A percentile compares a stretch with the other conserved stretches of the same genome.
Evolutionary conservation across 2,113 vertebrate species (phyloP).

Genomic region (Nibea albiflora): DNA sequence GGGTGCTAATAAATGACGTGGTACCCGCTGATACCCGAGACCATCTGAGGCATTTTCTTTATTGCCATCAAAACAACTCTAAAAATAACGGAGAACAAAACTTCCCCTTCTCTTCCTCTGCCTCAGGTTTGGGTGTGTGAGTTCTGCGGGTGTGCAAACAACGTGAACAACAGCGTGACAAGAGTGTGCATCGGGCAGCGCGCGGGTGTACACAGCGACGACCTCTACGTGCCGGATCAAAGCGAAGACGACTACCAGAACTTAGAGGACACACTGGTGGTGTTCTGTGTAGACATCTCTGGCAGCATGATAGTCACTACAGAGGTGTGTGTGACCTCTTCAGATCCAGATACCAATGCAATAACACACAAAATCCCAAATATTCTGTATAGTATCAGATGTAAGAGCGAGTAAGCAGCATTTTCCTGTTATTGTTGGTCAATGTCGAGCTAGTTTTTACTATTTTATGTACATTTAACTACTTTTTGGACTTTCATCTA

Average conservation of each 20-base stretch:
- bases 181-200: constrained; percentile 42
- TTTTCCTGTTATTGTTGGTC: no score
- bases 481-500: no score
- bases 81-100: not conserved
- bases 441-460: no score
- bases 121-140: constrained; percentile 82
- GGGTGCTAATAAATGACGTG: no score
- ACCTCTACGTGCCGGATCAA: constrained; percentile 69
- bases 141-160: constrained; percentile 77
- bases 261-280: constrained; percentile 80
- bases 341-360: not conserved
- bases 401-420: no score
- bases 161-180: not conserved
- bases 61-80: no score
- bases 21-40: no score
- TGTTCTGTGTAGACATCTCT: constrained; percentile 85
- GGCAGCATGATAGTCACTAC: constrained; percentile 85
- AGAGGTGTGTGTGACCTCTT: constrained; percentile 52
- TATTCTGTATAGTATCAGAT: no score
- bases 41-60: no score
- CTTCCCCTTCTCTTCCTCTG: not conserved
- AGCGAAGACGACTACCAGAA: constrained; percentile 81
- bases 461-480: no score
- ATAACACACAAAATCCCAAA: no score
- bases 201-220: constrained; percentile 64